Evolutionary conservation across 2,797 vertebrate genomes (phyloP), one percentile per base, ranked within the genome.

Genomic region (Prunella strophiata): DNA sequence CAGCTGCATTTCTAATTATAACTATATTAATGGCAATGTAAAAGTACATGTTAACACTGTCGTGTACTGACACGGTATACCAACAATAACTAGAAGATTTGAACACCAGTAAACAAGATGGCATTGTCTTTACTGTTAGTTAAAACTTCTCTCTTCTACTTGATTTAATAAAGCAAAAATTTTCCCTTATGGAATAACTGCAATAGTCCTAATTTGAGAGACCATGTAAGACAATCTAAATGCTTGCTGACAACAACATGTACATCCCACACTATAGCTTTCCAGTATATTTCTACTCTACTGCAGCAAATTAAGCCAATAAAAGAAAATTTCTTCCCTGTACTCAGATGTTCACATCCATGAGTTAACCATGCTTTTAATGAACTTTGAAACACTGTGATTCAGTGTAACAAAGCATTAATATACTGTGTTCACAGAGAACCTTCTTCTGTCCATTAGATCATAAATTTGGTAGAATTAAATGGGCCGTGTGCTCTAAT

Each of bases 1-100:
- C 95, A 95, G 80, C 91, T 96, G 94, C 93, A 89, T 93, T 97
- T 94, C 94, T 96, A 97, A 97, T 97, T 97, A 96, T 95, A 95
- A 89, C 93, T 96, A 50, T 93, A 96, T 97, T 96, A 96, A 97
- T 92, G 88, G 87, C 94, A 88, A 85, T 42, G 66, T 76, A 91
- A 92, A 96, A 95, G 57, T 71, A 89, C 16, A 38, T 9, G 38
- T 87, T 91, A 93, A 87, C 79, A 30, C 94, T 72, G 71, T 62
- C 43, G 2, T 48, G 71, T 38, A 73, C 65, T 3, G 19, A 88
- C 77, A 75, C 0, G 0, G 42, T 82, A 59, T 47, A 79, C 67
- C 48, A 58, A 70, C 22, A 67, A 83, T 36, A 88, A 94, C 78
- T 8, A 63, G 40, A 30, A 93, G 59, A 70, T 48, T 0, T 48